Evolutionary conservation across 2,888 invertebrate genomes (phyloP).

Genomic region (Platerodrilus igneus): DNA sequence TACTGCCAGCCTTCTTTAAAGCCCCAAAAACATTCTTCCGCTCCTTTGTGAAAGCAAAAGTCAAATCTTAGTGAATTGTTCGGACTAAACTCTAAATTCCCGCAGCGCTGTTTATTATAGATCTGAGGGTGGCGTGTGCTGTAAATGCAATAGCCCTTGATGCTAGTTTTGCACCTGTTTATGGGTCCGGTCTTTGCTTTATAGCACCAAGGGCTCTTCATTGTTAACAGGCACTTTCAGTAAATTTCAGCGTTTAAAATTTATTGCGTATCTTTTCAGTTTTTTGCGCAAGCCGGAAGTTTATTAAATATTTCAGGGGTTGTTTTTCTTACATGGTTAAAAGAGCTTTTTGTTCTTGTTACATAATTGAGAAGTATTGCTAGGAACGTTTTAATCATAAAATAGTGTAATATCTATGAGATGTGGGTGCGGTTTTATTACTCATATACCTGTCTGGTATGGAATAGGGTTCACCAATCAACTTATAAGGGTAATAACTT

Average conservation of each 20-base stretch:
- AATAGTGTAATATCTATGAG: conserved; percentile 39
- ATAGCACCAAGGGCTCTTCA: conserved; percentile 31
- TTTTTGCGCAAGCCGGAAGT: too few relatives aligned
- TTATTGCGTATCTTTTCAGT: too few relatives aligned
- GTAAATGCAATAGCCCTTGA: conserved; percentile 30
- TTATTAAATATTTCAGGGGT: too few relatives aligned
- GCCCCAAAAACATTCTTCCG: conserved; percentile 8
- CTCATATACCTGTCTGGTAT: conserved; percentile 39
- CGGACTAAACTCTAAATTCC: conserved; percentile 31
- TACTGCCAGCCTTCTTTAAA: conserved; percentile 11
- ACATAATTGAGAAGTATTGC: too few relatives aligned
- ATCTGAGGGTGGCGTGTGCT: conserved; percentile 30
- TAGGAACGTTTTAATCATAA: conserved; percentile 41
- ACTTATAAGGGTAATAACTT: conserved; percentile 45
- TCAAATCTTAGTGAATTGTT: conserved; percentile 27
- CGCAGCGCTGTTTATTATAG: conserved; percentile 30
- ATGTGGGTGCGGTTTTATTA: conserved; percentile 44
- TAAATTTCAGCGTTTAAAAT: too few relatives aligned
- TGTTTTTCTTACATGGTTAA: too few relatives aligned
- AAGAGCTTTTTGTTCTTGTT: too few relatives aligned
- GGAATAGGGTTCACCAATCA: conserved; percentile 41
- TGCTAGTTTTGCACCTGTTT: conserved; percentile 41
- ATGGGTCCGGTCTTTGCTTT: conserved; percentile 37
- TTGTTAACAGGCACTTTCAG: conserved; percentile 20
- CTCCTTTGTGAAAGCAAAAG: conserved; percentile 20